Evolutionary conservation across 2,113 vertebrate species (phyloP).

Genomic region (Rhinogobius similis): DNA sequence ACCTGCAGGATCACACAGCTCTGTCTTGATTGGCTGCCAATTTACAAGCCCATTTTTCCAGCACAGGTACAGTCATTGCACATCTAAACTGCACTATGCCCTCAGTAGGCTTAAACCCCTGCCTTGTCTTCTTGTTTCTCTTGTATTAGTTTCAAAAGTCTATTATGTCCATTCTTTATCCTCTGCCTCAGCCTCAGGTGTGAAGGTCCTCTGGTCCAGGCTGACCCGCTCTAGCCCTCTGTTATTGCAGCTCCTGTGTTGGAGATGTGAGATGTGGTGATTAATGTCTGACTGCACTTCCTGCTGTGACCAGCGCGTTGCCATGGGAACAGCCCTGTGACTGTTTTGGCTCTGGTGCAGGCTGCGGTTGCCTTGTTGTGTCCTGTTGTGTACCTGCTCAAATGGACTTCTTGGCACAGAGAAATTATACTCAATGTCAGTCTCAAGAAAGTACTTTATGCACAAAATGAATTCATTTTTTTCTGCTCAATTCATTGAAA

Average conservation of each 20-base stretch:
- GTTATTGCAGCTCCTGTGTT: slow-evolving; percentile 30
- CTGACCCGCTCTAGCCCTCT: too few relatives aligned
- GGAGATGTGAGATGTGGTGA: slow-evolving; percentile 61
- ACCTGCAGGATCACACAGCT: too few relatives aligned
- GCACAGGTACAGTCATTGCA: not conserved
- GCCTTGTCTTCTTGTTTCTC: not conserved
- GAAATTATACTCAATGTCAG: not conserved
- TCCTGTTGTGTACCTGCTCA: slow-evolving; percentile 51
- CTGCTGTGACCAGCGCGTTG: slow-evolving; percentile 75
- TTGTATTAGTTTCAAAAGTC: not conserved
- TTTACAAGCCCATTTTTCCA: not conserved
- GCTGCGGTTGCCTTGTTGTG: slow-evolving; percentile 56
- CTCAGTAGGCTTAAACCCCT: not conserved
- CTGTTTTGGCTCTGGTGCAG: slow-evolving; percentile 59
- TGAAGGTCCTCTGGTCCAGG: too few relatives aligned
- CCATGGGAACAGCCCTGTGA: slow-evolving; percentile 74
- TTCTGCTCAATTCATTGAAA: not conserved
- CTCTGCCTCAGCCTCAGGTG: not conserved
- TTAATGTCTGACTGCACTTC: slow-evolving; percentile 71
- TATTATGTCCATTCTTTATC: not conserved
- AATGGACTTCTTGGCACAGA: slow-evolving; percentile 24
- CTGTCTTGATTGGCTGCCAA: not conserved
- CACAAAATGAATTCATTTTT: too few relatives aligned
- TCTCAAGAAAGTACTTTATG: not conserved
- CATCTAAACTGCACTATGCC: not conserved